Evolutionary conservation across 2,888 invertebrate genomes (phyloP).

Genomic region (Limnephilus lunatus): DNA sequence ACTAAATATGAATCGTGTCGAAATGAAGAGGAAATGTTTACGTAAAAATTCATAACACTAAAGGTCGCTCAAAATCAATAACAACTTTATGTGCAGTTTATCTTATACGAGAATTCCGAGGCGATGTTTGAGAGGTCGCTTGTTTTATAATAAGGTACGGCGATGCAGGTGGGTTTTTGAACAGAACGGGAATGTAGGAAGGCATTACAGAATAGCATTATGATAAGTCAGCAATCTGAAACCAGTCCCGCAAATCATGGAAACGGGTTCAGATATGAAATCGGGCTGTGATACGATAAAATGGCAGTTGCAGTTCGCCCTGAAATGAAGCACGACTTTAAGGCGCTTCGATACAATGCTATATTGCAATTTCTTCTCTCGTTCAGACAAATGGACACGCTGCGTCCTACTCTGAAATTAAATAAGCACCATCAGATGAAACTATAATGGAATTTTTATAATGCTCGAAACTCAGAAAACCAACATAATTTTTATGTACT

Average conservation of each 20-base stretch:
- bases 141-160: neutral
- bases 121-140: neutral
- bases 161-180: neutral
- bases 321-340: constrained; percentile 59
- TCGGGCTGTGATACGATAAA: neutral
- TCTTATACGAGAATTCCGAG: neutral
- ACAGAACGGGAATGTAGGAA: neutral
- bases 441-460: neutral
- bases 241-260: neutral
- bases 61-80: constrained; percentile 4
- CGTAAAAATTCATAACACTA: neutral
- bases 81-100: neutral
- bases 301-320: neutral
- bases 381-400: neutral
- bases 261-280: neutral
- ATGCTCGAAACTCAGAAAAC: neutral
- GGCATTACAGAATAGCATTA: constrained; percentile 10
- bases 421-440: neutral
- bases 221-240: constrained; percentile 26
- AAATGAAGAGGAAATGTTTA: neutral
- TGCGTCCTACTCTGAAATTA: neutral
- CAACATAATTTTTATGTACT: neutral
- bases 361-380: constrained; percentile 60
- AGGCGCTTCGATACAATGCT: constrained; percentile 62
- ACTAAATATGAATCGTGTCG: neutral